Evolutionary conservation across 2,113 vertebrate species (phyloP), one percentile per base, ranked within the genome.

Genomic region (Semnornis frantzii): DNA sequence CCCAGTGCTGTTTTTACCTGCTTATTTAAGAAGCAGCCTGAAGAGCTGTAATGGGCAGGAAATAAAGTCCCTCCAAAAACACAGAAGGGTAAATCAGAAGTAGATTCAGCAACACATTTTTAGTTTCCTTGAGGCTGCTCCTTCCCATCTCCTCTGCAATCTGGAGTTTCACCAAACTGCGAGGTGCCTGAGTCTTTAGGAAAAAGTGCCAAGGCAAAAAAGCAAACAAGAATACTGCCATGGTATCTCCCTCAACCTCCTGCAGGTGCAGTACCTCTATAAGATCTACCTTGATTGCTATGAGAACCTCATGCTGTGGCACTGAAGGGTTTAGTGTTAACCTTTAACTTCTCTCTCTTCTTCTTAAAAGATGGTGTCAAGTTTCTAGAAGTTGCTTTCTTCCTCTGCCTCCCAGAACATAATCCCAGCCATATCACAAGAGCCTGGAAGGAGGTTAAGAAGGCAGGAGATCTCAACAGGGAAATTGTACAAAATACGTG

Each of bases 21-120:
- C 63, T 91, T 42, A 50, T n/a, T 95, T 92, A 88, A 92, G 57
- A 83, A 92, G 80, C 73, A 83, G 64, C 33, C 39, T 85, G 58
- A 78, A 68, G 65, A 95, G 80, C 76, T 93, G 76, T 57, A 72
- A 33, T 85, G 81, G 80, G 42, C 82, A 86, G 79, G 85, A 94
- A 94, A 66, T 70, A 62, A 87, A 70, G n/a, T 64, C 73, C 80
- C 54, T 90, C 62, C 27, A 74, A 84, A 96, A 96, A 88, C 37
- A 83, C 44, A 37, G 46, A 93, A 74, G 54, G 60, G 44, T 74
- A 64, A 57, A 46, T 77, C 71, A 58, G 77, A 78, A 83, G 63
- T 81, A 62, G 55, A n/a, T 72, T 90, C 62, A 88, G 79, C 37
- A 57, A 91, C 31, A 70, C 3, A 1, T 10, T 90, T 92, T 90